Base-by-base conservation (phyloP, 2,888 invertebrate species). In the Ophion costatus region DNA sequence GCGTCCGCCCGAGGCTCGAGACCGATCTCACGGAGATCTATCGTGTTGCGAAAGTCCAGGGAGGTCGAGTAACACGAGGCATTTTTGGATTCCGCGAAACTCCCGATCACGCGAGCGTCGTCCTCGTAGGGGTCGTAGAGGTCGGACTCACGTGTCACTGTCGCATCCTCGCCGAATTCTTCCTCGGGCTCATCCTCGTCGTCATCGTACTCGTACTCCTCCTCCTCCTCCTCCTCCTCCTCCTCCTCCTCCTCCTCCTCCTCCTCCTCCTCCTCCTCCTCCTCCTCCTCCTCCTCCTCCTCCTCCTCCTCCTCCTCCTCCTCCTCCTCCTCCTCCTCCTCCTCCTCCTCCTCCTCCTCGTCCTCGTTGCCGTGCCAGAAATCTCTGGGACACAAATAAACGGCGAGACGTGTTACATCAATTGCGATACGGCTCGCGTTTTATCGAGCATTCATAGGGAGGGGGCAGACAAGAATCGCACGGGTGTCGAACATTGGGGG, bases 121-220 rank as follows among this genome's bases (percentile, higher is more conserved):
- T 94, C 89, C 88, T 93, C 85, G 91, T 92, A 86, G 88, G 91
- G 38, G 70, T 74, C 73, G 77, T 84, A 84, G 29, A 42, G 45
- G 76, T 94, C 86, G 90, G 95, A 94, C 81, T 94, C 94, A 56
- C 94, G 94, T 87, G 92, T 95, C 95, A 93, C 82, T 94, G 94
- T 33, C 94, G 94, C 70, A n/a, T 75, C 64, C 42, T 83, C 83
- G 11, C 70, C 78, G 6, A 91, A 90, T 61, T 90, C 88, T 17
- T 91, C 92, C 29, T 93, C 93, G 33, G 94, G 93, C 2, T 92
- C 92, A 67, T 91, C 90, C 17, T 90, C 77, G 14, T 92, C 91
- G 42, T 91, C 90, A 38, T 92, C 91, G 83, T 91, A 90, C 87
- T 90, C 91, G 73, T 91, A 88, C 2, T 90, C 88, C 14, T 91